Percentiles rank a stretch among this genome's conserved stretches.
These are phyloP conservation scores for Andricus quercusramuli DNA, from an alignment of 2,888 invertebrate species.

Conservation along the genomic window DNA sequence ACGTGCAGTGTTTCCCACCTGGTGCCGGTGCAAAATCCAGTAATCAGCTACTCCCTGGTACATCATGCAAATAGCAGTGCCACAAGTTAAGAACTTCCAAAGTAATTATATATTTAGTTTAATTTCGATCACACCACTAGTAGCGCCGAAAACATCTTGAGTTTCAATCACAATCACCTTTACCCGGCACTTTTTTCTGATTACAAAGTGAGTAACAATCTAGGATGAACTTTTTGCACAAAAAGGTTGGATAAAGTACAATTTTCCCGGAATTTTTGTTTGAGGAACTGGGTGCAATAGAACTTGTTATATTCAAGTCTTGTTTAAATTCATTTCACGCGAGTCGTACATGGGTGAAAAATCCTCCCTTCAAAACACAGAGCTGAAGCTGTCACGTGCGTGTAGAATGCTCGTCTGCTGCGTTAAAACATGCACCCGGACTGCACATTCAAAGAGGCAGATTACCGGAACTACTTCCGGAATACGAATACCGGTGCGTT, in stretches of 20 bases:
- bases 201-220: not conserved
- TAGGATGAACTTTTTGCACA: not conserved
- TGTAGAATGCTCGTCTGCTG: not conserved
- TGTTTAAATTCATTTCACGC: not conserved
- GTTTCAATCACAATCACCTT: conserved; percentile 17
- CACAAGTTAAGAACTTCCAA: not conserved
- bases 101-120: conserved; percentile 6
- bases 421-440: conserved; percentile 24
- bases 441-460: conserved; percentile 13
- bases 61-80: conserved; percentile 26
- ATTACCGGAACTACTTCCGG: conserved; percentile 37
- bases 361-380: conserved; percentile 31
- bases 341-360: conserved; percentile 5
- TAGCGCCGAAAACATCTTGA: conserved; percentile 1
- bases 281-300: not conserved
- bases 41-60: conserved; percentile 12
- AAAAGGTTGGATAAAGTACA: not conserved
- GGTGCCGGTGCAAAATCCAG: conserved; percentile 3
- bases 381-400: conserved; percentile 45
- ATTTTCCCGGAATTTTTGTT: not conserved
- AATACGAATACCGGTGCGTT: not conserved
- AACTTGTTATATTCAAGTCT: not conserved
- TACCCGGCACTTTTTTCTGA: not conserved
- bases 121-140: conserved; percentile 20
- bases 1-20: conserved; percentile 13